Conservation (phyloP, 2,113 vertebrate species). For the Elachura formosa region DNA sequence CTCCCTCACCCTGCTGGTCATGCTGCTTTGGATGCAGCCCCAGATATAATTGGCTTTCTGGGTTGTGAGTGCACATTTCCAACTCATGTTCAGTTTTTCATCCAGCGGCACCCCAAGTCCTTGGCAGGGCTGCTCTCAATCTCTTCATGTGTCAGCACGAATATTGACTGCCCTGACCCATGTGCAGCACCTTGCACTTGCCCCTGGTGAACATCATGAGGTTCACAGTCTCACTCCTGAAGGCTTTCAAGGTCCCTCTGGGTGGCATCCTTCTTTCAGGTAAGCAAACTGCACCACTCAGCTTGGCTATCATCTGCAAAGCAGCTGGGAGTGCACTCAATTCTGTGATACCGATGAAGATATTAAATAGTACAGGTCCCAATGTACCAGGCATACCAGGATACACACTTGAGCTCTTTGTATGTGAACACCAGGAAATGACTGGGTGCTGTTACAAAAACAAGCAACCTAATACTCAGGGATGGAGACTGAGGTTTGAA, state of each 20-base stretch:
- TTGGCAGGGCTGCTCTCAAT: neutral
- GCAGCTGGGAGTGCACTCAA: neutral
- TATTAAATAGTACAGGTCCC: neutral
- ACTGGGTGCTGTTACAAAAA: neutral
- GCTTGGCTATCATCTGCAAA: neutral
- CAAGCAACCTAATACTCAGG: neutral
- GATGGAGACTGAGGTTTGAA: neutral
- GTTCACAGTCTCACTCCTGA: neutral
- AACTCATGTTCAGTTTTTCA: neutral
- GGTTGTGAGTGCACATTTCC: fast-evolving
- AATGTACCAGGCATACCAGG: neutral
- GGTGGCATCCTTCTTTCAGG: neutral
- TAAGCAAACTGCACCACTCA: neutral
- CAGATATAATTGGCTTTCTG: neutral
- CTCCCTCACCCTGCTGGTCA: neutral
- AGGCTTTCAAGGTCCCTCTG: neutral
- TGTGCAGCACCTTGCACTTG: neutral
- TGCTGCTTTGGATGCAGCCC: neutral
- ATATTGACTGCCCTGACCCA: neutral
- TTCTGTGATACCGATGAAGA: neutral
- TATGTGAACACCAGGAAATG: neutral
- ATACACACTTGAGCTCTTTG: neutral
- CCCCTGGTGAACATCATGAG: neutral
- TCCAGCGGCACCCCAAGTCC: neutral
- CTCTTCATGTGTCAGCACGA: neutral